These are phyloP conservation scores for Anguilla marmorata DNA, from an alignment of 2,797 vertebrate genomes.

Conservation along the genomic window DNA sequence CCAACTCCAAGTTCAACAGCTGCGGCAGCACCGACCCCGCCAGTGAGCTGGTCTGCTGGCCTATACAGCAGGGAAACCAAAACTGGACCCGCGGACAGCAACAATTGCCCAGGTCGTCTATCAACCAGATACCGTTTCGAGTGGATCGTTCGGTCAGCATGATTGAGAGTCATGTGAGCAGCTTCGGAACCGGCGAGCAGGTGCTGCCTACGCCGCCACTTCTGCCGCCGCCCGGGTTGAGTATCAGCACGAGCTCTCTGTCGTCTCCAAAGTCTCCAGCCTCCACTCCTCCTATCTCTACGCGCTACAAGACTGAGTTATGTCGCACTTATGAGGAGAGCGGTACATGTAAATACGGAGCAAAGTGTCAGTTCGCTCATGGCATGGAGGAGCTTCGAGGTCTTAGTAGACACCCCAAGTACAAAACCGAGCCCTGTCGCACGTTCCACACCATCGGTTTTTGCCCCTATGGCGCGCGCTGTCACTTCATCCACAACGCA, in stretches of 20 bases:
- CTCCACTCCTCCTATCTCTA: constrained; percentile 58
- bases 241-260: constrained; percentile 55
- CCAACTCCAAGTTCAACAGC: constrained; percentile 76
- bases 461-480: constrained; percentile 80
- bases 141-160: constrained; percentile 80
- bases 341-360: constrained; percentile 76
- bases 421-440: constrained; percentile 81
- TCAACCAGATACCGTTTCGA: constrained; percentile 76
- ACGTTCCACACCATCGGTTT: constrained; percentile 82
- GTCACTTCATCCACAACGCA: constrained; percentile 81
- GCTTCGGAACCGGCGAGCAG: constrained; percentile 41
- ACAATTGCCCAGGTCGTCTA: constrained; percentile 63
- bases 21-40: constrained; percentile 46
- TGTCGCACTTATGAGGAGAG: constrained; percentile 79
- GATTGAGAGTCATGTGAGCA: constrained; percentile 68
- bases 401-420: constrained; percentile 77
- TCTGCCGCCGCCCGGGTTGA: constrained; percentile 65
- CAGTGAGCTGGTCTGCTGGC: constrained; percentile 53
- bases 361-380: constrained; percentile 82
- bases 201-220: constrained; percentile 36
- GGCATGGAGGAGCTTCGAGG: constrained; percentile 73
- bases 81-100: constrained; percentile 63
- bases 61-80: constrained; percentile 45
- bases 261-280: constrained; percentile 40
- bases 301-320: constrained; percentile 81